Evolutionary conservation across 2,113 vertebrate genomes (phyloP).

Genomic region (Xiphophorus maculatus): DNA sequence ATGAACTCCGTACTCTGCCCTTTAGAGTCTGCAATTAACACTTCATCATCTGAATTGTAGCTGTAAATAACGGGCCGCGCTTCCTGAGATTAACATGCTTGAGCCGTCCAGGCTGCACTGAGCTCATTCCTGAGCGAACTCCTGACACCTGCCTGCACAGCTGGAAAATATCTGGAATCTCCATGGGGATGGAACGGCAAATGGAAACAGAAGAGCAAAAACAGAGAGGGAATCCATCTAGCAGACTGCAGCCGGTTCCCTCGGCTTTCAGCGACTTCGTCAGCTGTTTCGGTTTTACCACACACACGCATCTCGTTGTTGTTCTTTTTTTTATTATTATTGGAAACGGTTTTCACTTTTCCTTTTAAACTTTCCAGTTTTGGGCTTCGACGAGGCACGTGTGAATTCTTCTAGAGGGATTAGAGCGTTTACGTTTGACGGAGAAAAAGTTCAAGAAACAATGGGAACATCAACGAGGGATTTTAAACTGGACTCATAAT

Average conservation of each 20-base stretch:
- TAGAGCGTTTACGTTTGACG: too few relatives aligned
- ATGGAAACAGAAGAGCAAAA: background rate
- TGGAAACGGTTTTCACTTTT: background rate
- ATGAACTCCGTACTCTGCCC: too few relatives aligned
- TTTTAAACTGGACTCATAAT: too few relatives aligned
- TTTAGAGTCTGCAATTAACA: background rate
- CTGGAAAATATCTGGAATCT: background rate
- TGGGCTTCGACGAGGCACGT: background rate
- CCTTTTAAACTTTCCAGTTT: too few relatives aligned
- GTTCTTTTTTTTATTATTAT: background rate
- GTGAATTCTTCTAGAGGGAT: too few relatives aligned
- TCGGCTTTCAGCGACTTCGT: background rate
- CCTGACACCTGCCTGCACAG: background rate
- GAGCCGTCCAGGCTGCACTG: background rate
- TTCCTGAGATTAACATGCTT: background rate
- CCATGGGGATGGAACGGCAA: background rate
- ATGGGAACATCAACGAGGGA: too few relatives aligned
- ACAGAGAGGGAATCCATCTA: background rate
- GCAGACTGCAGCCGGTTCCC: background rate
- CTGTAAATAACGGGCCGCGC: background rate
- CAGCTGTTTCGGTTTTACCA: too few relatives aligned
- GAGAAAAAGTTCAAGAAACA: too few relatives aligned
- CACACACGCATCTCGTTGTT: background rate
- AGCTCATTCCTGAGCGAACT: background rate
- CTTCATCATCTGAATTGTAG: background rate